Evolutionary conservation across 2,797 vertebrate genomes (phyloP).

Genomic region (Phataginus tetradactyla): DNA sequence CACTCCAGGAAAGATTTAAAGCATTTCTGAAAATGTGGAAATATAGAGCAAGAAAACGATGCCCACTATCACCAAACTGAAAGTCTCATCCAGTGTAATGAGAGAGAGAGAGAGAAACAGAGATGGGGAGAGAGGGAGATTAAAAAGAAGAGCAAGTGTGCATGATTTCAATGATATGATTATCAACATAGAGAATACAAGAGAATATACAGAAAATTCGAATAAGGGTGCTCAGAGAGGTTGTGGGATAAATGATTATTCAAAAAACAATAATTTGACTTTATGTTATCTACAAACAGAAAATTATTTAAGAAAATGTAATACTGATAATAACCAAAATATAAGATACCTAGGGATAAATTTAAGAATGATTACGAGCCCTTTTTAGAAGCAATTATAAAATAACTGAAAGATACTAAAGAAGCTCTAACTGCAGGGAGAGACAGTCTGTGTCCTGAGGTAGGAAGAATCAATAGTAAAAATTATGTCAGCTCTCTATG

Average conservation of each 20-base stretch:
- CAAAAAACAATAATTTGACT: background rate
- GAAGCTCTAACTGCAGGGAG: background rate
- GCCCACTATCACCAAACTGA: background rate
- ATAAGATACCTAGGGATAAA: conserved; percentile 3
- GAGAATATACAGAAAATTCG: background rate
- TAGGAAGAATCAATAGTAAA: conserved; percentile 12
- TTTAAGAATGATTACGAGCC: background rate
- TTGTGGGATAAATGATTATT: background rate
- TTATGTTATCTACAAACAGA: background rate
- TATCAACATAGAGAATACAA: background rate
- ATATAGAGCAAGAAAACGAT: background rate
- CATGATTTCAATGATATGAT: background rate
- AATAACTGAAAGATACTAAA: conserved; percentile 21
- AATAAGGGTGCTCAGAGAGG: background rate
- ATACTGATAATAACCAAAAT: background rate
- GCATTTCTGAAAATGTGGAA: background rate
- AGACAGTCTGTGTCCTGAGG: background rate
- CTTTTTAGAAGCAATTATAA: background rate
- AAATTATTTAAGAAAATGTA: background rate
- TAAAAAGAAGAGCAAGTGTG: background rate
- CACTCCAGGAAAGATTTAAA: background rate
- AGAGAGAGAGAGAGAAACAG: background rate
- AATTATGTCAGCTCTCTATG: background rate
- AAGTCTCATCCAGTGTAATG: background rate
- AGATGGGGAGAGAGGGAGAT: background rate